phyloP scores from a whole-genome alignment of 2,113 vertebrate species.

The Sphaerodactylus townsendi region DNA sequence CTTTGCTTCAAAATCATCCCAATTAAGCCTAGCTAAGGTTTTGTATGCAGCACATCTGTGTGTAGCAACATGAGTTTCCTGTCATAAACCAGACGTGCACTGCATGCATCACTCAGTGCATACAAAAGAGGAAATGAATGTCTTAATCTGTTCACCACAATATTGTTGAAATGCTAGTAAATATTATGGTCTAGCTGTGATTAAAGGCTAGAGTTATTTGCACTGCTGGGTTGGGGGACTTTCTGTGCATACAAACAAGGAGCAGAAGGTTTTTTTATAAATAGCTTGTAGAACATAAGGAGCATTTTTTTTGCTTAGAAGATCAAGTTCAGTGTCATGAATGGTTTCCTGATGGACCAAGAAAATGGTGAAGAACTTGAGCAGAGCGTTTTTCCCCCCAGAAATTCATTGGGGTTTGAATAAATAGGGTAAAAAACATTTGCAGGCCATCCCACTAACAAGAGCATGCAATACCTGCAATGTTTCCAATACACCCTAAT shows the following conservation, averaged over 20 bases:
- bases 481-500: no score
- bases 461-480: no score
- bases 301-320: constrained; percentile 5
- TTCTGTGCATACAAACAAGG: background rate
- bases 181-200: background rate
- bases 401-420: background rate
- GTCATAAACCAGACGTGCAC: constrained; percentile 17
- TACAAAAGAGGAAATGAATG: constrained; percentile 4
- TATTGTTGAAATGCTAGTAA: constrained; percentile 19
- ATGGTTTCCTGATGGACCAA: background rate
- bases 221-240: background rate
- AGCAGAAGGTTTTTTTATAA: background rate
- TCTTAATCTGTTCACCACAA: constrained; percentile 20
- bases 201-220: constrained; percentile 1
- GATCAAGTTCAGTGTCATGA: background rate
- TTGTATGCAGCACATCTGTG: background rate
- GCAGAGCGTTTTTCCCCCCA: no score
- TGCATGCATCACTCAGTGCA: background rate
- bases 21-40: background rate
- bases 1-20: background rate
- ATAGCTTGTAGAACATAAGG: accelerated
- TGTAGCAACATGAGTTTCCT: constrained; percentile 22
- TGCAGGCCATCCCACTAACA: background rate
- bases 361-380: background rate
- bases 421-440: background rate